These are phyloP conservation scores for Platycheirus rosarum DNA, from an alignment of 2,888 invertebrate genomes.

Conservation along the genomic window DNA sequence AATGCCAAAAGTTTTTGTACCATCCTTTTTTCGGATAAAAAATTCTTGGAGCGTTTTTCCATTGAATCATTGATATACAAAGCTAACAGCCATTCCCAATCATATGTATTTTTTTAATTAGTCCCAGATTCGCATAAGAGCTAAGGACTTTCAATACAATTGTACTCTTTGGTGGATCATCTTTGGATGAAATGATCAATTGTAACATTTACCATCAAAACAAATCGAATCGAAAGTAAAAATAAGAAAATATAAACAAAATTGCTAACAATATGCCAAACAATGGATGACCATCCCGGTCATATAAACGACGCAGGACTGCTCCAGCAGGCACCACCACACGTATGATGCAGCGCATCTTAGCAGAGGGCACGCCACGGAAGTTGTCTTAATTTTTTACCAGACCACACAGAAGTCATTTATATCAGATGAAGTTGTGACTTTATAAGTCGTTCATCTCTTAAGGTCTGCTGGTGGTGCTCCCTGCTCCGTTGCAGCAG, in stretches of 20 bases:
- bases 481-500: slow-evolving; percentile 52
- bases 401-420: slow-evolving; percentile 76
- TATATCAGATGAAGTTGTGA: slow-evolving; percentile 74
- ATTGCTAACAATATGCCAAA: slow-evolving; percentile 15
- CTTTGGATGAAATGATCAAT: no score
- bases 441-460: slow-evolving; percentile 71
- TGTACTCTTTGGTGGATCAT: no score
- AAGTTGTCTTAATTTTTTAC: slow-evolving; percentile 76
- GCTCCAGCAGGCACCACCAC: slow-evolving; percentile 12
- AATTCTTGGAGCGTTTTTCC: no score
- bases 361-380: slow-evolving; percentile 60
- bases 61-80: no score
- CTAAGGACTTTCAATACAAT: no score
- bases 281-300: background rate
- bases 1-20: no score
- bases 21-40: no score
- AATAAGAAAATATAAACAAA: slow-evolving; percentile 9
- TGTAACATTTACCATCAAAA: no score
- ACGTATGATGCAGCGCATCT: slow-evolving; percentile 36
- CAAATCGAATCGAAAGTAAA: background rate
- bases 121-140: no score
- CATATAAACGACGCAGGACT: slow-evolving; percentile 21
- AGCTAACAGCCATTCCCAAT: no score
- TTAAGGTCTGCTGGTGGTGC: slow-evolving; percentile 31
- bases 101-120: no score